Conservation (phyloP, 2,888 invertebrate species). For the Patella caerulea region DNA sequence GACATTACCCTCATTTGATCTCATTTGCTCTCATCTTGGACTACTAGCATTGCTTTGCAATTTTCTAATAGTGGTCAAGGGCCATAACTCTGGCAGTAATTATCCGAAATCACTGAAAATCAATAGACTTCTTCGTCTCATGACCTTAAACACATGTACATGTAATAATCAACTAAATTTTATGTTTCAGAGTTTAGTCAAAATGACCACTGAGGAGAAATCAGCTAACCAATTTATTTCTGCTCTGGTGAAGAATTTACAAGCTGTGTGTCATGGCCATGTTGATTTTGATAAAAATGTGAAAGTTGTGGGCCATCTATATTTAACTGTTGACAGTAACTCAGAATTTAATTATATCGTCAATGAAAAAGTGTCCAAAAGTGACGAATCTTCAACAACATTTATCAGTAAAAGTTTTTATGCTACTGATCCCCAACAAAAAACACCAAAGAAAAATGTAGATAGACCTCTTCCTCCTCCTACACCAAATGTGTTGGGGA, state of each 20-base stretch:
- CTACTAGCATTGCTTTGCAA: too few species aligned
- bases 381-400: slow-evolving; percentile 10
- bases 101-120: too few species aligned
- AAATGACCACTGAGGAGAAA: neutral
- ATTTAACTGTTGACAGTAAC: neutral
- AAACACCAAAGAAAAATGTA: slow-evolving; percentile 11
- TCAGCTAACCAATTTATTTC: slow-evolving; percentile 2
- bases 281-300: slow-evolving; percentile 10
- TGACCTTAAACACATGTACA: too few species aligned
- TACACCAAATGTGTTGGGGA: neutral
- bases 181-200: too few species aligned
- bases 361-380: neutral
- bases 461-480: slow-evolving; percentile 7
- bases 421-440: slow-evolving; percentile 8
- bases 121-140: too few species aligned
- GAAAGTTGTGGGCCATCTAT: slow-evolving; percentile 8
- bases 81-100: too few species aligned
- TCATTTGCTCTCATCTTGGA: too few species aligned
- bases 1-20: too few species aligned
- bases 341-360: slow-evolving; percentile 6
- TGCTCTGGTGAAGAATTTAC: neutral
- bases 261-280: neutral
- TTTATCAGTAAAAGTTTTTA: slow-evolving; percentile 11
- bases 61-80: too few species aligned
- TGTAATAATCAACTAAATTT: too few species aligned